These are phyloP conservation scores for Tetanocera ferruginea DNA, from an alignment of 2,888 invertebrate genomes.

Conservation along the genomic window DNA sequence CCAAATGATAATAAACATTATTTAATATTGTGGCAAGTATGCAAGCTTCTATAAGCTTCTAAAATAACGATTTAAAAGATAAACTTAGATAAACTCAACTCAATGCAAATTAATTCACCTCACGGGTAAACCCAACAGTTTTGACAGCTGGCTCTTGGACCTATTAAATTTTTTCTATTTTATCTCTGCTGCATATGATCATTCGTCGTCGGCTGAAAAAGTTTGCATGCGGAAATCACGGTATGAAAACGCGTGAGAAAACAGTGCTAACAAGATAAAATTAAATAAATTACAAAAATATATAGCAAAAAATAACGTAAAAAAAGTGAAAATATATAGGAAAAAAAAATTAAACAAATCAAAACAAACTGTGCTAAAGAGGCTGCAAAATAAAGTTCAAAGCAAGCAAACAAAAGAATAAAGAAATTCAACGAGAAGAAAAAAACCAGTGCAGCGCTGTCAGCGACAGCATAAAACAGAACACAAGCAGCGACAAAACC, in stretches of 20 bases:
- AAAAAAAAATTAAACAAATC: constrained; percentile 13
- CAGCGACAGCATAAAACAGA: neutral
- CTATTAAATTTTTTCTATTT: neutral
- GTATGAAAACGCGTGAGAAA: constrained; percentile 1
- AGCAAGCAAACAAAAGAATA: constrained; percentile 34
- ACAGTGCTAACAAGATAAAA: neutral
- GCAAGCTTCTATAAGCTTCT: too few species aligned
- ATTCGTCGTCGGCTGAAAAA: neutral
- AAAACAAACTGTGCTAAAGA: neutral
- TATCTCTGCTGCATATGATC: neutral
- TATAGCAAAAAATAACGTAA: constrained; percentile 28
- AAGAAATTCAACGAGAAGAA: constrained; percentile 46
- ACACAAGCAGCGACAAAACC: constrained; percentile 9
- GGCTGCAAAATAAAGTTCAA: constrained; percentile 28
- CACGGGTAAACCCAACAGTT: neutral
- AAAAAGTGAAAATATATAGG: constrained; percentile 4
- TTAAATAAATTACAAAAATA: neutral
- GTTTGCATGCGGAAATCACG: constrained; percentile 13
- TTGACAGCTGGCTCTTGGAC: constrained; percentile 16
- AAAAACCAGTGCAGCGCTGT: constrained; percentile 16
- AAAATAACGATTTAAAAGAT: neutral
- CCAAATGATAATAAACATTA: too few species aligned
- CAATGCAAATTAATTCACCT: neutral
- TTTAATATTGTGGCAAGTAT: too few species aligned
- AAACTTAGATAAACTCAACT: neutral